A percentile compares a stretch with the other conserved stretches of the same genome.
Conservation (phyloP, 2,113 vertebrate genomes). For the Nerophis lumbriciformis region DNA sequence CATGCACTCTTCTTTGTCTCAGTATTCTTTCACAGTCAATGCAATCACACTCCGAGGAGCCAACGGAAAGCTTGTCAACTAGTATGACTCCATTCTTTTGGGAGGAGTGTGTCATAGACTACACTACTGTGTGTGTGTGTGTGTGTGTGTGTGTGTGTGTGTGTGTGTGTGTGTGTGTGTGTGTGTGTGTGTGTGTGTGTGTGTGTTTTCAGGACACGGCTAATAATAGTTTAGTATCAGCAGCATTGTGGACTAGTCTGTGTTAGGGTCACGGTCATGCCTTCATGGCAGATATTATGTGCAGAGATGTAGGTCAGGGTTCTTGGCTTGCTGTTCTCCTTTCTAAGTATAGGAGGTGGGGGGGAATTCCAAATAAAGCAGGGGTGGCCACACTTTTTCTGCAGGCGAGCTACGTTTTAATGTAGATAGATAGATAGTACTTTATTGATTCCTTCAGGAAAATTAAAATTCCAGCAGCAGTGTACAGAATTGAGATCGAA, state of each 20-base stretch:
- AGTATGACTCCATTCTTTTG: slow-evolving; percentile 8
- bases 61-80: no score
- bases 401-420: no score
- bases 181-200: slow-evolving; percentile 12
- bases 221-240: slow-evolving; percentile 56
- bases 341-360: background rate
- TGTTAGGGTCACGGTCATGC: slow-evolving; percentile 34
- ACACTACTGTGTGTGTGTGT: background rate
- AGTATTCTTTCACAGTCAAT: background rate
- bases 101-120: slow-evolving; percentile 15
- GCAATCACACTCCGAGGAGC: slow-evolving; percentile 11
- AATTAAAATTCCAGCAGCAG: no score
- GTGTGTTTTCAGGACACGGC: slow-evolving; percentile 25
- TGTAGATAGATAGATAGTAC: no score
- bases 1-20: background rate
- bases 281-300: slow-evolving; percentile 12
- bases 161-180: no score
- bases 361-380: no score
- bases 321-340: slow-evolving; percentile 2
- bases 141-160: no score
- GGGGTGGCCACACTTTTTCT: no score
- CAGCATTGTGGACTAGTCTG: slow-evolving; percentile 31
- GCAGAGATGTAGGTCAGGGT: slow-evolving; percentile 1
- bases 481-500: no score
- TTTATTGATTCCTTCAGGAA: no score